A percentile compares a stretch with the other conserved stretches of the same genome.
phyloP scores from a whole-genome alignment of 2,113 vertebrate species.

The Toxostoma redivivum region DNA sequence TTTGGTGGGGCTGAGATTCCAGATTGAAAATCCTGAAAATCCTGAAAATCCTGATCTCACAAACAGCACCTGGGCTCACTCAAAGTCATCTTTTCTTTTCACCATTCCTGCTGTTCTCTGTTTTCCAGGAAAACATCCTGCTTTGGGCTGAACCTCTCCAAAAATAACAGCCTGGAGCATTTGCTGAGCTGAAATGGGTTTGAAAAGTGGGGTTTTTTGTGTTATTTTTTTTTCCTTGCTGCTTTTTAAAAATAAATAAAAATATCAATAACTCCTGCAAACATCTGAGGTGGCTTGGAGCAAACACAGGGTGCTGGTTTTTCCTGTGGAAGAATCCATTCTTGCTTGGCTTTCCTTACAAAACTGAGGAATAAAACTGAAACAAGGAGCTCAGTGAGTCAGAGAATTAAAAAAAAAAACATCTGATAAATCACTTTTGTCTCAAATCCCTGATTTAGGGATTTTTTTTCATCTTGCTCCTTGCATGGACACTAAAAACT shows the following conservation, averaged over 20 bases:
- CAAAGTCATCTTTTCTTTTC: neutral
- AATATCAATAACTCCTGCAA: neutral
- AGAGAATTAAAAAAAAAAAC: neutral
- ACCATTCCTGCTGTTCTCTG: neutral
- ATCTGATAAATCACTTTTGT: neutral
- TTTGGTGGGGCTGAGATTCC: neutral
- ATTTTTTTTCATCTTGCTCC: neutral
- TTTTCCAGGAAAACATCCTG: constrained; percentile 22
- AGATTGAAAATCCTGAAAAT: too few relatives aligned
- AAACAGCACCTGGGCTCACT: neutral
- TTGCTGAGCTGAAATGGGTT: neutral
- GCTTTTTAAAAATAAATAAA: neutral
- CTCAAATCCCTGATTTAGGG: neutral
- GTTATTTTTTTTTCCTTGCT: neutral
- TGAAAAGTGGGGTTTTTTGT: neutral
- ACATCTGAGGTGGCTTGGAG: neutral
- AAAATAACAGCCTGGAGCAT: neutral
- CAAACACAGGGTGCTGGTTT: neutral
- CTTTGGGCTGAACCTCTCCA: neutral
- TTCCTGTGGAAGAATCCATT: neutral
- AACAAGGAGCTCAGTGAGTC: neutral
- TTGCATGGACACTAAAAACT: neutral
- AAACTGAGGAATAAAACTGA: neutral
- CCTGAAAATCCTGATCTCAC: neutral
- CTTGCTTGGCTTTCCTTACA: neutral